A percentile compares a stretch with the other conserved stretches of the same genome.
These are phyloP conservation scores for Hypomecis atomaria DNA, from an alignment of 2,888 invertebrate species.

Conservation along the genomic window DNA sequence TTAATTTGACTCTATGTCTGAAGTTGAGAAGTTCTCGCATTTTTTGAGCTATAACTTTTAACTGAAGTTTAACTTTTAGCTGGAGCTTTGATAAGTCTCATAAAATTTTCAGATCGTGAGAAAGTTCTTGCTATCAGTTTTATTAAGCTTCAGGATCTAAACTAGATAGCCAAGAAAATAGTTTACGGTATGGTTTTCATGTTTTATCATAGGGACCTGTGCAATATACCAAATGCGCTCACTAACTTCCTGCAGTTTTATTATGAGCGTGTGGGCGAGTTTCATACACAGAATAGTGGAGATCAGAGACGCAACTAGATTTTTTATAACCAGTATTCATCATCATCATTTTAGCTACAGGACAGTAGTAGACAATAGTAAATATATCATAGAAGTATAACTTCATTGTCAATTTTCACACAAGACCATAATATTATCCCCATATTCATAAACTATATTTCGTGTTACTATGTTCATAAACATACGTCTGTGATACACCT, in stretches of 20 bases:
- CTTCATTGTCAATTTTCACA: too few relatives aligned
- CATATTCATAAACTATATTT: too few relatives aligned
- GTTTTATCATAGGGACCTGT: constrained; percentile 17
- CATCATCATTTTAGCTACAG: too few relatives aligned
- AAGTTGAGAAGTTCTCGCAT: constrained; percentile 23
- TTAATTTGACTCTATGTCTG: constrained; percentile 38
- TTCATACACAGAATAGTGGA: constrained; percentile 51
- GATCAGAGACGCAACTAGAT: background rate
- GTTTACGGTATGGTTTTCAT: constrained; percentile 16
- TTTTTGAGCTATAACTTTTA: constrained; percentile 5
- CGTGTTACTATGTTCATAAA: too few relatives aligned
- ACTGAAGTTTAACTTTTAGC: background rate
- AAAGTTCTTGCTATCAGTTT: background rate
- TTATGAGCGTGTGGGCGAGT: constrained; percentile 33
- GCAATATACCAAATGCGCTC: constrained; percentile 26
- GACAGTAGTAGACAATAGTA: too few relatives aligned
- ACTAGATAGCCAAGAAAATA: constrained; percentile 9
- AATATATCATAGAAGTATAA: too few relatives aligned
- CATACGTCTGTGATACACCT: too few relatives aligned
- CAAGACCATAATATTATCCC: too few relatives aligned
- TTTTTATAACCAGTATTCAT: too few relatives aligned
- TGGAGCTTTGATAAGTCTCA: background rate
- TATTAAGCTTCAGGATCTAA: background rate
- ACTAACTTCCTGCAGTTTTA: constrained; percentile 26
- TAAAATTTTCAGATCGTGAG: background rate